Evolutionary conservation across 2,113 vertebrate genomes (phyloP).

Genomic region (Gracilinanus agilis): DNA sequence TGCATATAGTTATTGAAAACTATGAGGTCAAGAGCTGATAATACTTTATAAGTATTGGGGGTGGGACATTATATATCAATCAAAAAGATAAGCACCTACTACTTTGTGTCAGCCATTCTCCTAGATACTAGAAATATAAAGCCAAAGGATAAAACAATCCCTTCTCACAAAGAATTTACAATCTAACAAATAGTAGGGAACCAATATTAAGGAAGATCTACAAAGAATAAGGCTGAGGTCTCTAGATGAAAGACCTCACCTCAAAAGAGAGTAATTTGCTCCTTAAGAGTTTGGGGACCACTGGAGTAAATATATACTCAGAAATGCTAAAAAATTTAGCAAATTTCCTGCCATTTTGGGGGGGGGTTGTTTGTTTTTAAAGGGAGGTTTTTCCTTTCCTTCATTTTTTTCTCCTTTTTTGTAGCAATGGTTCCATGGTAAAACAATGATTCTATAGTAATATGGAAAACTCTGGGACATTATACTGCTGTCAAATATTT

Average conservation of each 20-base stretch:
- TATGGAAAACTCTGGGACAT: not conserved
- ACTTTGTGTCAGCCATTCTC: not conserved
- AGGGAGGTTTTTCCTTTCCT: not conserved
- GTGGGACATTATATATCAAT: not conserved
- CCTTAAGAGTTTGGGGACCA: not conserved
- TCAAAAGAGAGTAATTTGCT: not conserved
- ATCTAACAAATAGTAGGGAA: not conserved
- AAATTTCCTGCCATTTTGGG: not conserved
- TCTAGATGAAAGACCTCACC: not conserved
- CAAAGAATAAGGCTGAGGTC: not conserved
- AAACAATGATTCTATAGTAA: not conserved
- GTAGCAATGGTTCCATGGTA: slow-evolving; percentile 28
- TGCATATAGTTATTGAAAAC: not conserved
- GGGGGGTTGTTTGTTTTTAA: not conserved
- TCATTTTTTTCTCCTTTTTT: not conserved
- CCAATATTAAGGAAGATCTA: not conserved
- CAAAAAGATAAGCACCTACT: not conserved
- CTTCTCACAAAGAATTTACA: not conserved
- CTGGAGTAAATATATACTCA: not conserved
- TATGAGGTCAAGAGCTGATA: not conserved
- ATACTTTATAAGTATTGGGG: not conserved
- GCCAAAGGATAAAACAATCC: not conserved
- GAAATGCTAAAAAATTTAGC: not conserved
- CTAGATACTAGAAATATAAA: not conserved
- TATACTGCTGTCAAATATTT: not conserved